phyloP scores from a whole-genome alignment of 1,140 invertebrate genomes.

The Choristoneura fumiferana region DNA sequence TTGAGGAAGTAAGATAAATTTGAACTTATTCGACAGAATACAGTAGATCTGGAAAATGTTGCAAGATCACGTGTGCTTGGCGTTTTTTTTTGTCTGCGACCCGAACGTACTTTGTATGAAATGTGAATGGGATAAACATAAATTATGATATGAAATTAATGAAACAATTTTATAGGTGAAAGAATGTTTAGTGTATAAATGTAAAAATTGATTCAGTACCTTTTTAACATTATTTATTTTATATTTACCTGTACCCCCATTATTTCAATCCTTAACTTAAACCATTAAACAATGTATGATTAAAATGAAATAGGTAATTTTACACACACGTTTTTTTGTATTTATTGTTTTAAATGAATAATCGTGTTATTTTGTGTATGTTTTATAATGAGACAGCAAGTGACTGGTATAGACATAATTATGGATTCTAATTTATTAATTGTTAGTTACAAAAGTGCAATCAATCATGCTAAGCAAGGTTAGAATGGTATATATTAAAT shows the following conservation, averaged over 20 bases:
- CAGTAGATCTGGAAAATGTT: too few species aligned
- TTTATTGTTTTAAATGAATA: slow-evolving; percentile 9
- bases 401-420: neutral
- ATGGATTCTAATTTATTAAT: too few species aligned
- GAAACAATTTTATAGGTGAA: slow-evolving; percentile 12
- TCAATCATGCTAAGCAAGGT: too few species aligned
- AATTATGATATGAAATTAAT: neutral
- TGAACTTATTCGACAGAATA: too few species aligned
- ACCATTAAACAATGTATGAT: neutral
- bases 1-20: too few species aligned
- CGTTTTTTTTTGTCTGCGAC: too few species aligned
- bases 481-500: too few species aligned
- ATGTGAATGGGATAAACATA: too few species aligned
- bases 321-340: neutral
- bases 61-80: too few species aligned
- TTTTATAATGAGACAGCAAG: neutral
- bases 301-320: neutral
- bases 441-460: too few species aligned
- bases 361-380: slow-evolving; percentile 3
- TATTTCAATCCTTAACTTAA: neutral
- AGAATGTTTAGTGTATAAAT: slow-evolving; percentile 9
- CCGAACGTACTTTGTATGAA: too few species aligned
- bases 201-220: slow-evolving; percentile 12
- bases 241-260: neutral
- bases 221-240: slow-evolving; percentile 12